These are phyloP conservation scores for Neogale vison DNA, from an alignment of 2,113 vertebrate species.

Conservation along the genomic window DNA sequence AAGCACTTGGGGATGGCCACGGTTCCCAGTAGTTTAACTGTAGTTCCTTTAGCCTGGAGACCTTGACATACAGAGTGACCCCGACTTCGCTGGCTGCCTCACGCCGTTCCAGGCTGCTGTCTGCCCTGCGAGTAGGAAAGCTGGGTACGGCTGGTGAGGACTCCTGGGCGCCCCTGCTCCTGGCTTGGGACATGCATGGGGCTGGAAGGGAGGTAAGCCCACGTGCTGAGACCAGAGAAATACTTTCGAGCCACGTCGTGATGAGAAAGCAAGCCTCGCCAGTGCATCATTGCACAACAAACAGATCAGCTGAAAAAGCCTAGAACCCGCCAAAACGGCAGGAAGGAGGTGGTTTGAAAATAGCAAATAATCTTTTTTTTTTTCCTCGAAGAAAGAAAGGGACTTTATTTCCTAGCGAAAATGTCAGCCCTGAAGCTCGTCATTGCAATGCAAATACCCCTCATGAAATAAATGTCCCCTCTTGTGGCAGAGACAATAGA, in stretches of 20 bases:
- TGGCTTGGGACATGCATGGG: no score
- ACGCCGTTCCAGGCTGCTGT: fast-evolving
- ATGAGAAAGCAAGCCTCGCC: conserved; percentile 5
- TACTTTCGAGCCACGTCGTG: neutral
- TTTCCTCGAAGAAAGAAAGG: neutral
- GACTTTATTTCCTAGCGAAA: neutral
- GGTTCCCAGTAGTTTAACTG: conserved; percentile 38
- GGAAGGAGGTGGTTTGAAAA: neutral
- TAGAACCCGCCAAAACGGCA: neutral
- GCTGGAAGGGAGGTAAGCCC: neutral
- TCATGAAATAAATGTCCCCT: neutral
- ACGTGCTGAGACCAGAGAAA: neutral
- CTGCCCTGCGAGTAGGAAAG: fast-evolving
- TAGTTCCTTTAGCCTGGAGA: neutral
- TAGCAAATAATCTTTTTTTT: neutral
- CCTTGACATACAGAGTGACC: neutral
- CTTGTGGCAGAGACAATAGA: neutral
- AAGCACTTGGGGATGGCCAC: neutral
- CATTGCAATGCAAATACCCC: neutral
- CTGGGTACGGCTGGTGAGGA: neutral
- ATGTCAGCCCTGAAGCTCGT: neutral
- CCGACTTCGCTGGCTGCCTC: fast-evolving
- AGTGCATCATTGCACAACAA: neutral
- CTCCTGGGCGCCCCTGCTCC: fast-evolving
- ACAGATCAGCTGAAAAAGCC: neutral